A percentile compares a stretch with the other conserved stretches of the same genome.
Conservation (phyloP, 2,797 vertebrate species). For the Pangasius djambal region DNA sequence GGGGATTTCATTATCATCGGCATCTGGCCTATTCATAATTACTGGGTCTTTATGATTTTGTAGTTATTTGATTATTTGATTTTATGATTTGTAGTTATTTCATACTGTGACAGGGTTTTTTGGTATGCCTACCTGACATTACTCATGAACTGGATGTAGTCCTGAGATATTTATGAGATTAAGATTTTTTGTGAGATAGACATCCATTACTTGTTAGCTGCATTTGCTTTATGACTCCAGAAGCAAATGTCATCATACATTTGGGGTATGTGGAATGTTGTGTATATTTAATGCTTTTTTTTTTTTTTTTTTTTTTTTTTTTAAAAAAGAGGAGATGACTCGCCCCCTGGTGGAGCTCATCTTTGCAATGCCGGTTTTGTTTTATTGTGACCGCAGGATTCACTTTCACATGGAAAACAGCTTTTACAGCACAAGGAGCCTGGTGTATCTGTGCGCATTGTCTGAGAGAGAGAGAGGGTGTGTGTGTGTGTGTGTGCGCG, state of each 20-base stretch:
- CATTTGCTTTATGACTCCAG: neutral
- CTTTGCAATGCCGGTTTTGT: neutral
- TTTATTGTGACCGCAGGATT: slow-evolving; percentile 34
- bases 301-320: neutral
- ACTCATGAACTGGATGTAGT: neutral
- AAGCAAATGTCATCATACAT: neutral
- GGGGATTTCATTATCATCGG: neutral
- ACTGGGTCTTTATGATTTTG: neutral
- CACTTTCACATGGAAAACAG: slow-evolving; percentile 18
- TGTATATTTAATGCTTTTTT: neutral
- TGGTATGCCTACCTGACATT: neutral
- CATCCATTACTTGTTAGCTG: neutral
- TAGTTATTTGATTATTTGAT: too few relatives aligned
- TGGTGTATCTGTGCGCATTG: slow-evolving; percentile 26
- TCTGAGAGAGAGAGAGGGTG: neutral
- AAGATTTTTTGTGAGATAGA: neutral
- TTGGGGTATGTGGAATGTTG: neutral
- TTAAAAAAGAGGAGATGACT: neutral
- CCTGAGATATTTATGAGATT: neutral
- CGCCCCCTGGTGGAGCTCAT: neutral
- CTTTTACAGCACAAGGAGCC: slow-evolving; percentile 41
- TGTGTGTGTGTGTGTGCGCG: neutral
- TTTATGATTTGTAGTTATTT: neutral
- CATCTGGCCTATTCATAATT: neutral
- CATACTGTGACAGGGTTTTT: neutral